A percentile compares a stretch with the other conserved stretches of the same genome.
phyloP scores from a whole-genome alignment of 2,113 vertebrate genomes.

The Atherinomorus stipes region DNA sequence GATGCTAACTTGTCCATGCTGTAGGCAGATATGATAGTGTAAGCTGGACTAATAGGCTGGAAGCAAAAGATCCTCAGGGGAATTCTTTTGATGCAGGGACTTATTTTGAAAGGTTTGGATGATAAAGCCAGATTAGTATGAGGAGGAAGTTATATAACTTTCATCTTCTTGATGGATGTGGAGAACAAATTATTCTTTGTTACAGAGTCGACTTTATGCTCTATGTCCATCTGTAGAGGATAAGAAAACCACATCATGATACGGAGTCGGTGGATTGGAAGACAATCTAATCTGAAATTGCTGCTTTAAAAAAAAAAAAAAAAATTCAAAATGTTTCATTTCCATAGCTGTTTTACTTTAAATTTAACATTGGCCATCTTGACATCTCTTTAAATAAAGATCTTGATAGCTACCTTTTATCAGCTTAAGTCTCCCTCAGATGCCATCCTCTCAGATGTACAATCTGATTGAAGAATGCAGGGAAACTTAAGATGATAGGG shows the following conservation, averaged over 20 bases:
- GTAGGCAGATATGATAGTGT: conserved; percentile 49
- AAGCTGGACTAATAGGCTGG: conserved; percentile 35
- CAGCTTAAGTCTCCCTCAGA: conserved; percentile 47
- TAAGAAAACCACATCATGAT: conserved; percentile 21
- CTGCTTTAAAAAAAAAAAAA: conserved; percentile 20
- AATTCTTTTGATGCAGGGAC: conserved; percentile 17
- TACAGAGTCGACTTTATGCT: background rate
- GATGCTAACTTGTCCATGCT: conserved; percentile 28
- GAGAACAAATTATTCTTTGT: conserved; percentile 17
- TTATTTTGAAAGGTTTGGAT: conserved; percentile 43
- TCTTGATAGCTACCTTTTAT: conserved; percentile 52
- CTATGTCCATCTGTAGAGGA: conserved; percentile 17
- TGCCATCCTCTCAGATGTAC: conserved; percentile 51
- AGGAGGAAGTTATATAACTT: conserved; percentile 21
- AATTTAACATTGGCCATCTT: conserved; percentile 32
- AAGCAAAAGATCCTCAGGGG: conserved; percentile 21
- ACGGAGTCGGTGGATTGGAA: background rate
- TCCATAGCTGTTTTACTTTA: conserved; percentile 37
- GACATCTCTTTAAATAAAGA: conserved; percentile 23
- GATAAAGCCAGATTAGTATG: conserved; percentile 8
- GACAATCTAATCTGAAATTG: conserved; percentile 7
- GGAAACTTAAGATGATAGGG: conserved; percentile 44
- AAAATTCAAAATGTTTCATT: conserved; percentile 41
- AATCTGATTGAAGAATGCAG: conserved; percentile 39
- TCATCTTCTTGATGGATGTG: conserved; percentile 26